Evolutionary conservation across 2,888 invertebrate species (phyloP).

Genomic region (Sabatieria punctata): DNA sequence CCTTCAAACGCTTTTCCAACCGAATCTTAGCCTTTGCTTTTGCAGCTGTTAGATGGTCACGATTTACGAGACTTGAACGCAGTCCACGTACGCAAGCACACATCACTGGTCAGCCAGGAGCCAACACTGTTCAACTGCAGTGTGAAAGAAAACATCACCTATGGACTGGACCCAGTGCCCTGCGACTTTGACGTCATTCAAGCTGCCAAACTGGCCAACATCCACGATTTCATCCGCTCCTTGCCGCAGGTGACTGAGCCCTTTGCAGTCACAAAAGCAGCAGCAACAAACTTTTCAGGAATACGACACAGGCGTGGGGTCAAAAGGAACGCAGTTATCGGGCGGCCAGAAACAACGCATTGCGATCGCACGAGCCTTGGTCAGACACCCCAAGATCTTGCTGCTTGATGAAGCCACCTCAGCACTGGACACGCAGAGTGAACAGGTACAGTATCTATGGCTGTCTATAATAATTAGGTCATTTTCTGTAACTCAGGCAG

Average conservation of each 20-base stretch:
- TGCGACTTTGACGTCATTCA: constrained; percentile 18
- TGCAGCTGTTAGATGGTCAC: background rate
- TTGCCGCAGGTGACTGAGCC: constrained; percentile 19
- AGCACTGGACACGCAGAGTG: constrained; percentile 55
- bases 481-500: constrained; percentile 19
- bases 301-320: constrained; percentile 54
- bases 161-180: constrained; percentile 43
- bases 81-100: background rate
- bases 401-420: constrained; percentile 45
- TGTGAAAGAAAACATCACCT: constrained; percentile 74
- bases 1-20: no score
- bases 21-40: background rate
- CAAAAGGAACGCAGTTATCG: constrained; percentile 55
- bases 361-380: constrained; percentile 61
- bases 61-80: background rate
- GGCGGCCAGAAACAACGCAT: constrained; percentile 76
- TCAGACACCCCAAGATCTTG: constrained; percentile 43
- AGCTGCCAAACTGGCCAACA: constrained; percentile 31
- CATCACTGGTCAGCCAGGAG: constrained; percentile 68
- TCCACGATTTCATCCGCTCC: constrained; percentile 27
- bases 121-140: constrained; percentile 70
- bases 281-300: constrained; percentile 37
- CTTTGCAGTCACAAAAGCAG: background rate
- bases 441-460: constrained; percentile 36
- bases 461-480: background rate